Percentiles rank a stretch among this genome's conserved stretches.
Conservation (phyloP, 2,888 invertebrate species). For the Torymus texanus region DNA sequence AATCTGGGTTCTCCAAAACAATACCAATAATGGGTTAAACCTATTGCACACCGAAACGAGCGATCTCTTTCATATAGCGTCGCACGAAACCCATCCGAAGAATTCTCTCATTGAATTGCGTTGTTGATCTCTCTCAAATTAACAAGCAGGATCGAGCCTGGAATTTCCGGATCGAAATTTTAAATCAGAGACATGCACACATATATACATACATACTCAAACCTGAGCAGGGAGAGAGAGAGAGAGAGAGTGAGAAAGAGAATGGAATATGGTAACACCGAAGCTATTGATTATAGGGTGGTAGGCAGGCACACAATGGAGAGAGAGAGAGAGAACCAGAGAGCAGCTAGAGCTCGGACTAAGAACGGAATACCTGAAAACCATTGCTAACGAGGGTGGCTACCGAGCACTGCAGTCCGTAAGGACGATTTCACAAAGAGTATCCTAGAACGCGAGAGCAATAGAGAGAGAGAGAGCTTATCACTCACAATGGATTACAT, state of each 20-base stretch:
- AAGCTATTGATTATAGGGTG: slow-evolving; percentile 67
- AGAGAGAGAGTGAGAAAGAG: slow-evolving; percentile 10
- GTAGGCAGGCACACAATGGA: slow-evolving; percentile 61
- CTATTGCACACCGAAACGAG: no score
- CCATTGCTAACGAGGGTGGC: slow-evolving; percentile 40
- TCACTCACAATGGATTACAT: slow-evolving; percentile 46
- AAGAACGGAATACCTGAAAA: slow-evolving; percentile 60
- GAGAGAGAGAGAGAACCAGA: slow-evolving; percentile 55
- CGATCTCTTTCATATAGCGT: no score
- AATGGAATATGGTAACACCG: slow-evolving; percentile 37
- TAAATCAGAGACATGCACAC: slow-evolving; percentile 58
- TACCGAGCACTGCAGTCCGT: slow-evolving; percentile 16
- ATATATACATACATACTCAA: no score
- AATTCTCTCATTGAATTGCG: no score
- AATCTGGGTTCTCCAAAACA: no score
- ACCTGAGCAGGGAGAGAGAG: slow-evolving; percentile 56
- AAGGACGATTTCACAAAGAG: slow-evolving; percentile 40
- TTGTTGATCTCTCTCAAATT: background rate
- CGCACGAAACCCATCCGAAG: no score
- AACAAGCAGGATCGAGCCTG: background rate
- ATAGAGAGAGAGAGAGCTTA: slow-evolving; percentile 29
- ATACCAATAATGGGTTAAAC: no score
- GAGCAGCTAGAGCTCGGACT: slow-evolving; percentile 53
- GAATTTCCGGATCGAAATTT: slow-evolving; percentile 65
- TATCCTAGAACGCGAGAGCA: background rate